A percentile compares a stretch with the other conserved stretches of the same genome.
These are phyloP conservation scores for Isaurus tuberculatus DNA, from an alignment of 92 coral and sea anemone species.

Conservation along the genomic window DNA sequence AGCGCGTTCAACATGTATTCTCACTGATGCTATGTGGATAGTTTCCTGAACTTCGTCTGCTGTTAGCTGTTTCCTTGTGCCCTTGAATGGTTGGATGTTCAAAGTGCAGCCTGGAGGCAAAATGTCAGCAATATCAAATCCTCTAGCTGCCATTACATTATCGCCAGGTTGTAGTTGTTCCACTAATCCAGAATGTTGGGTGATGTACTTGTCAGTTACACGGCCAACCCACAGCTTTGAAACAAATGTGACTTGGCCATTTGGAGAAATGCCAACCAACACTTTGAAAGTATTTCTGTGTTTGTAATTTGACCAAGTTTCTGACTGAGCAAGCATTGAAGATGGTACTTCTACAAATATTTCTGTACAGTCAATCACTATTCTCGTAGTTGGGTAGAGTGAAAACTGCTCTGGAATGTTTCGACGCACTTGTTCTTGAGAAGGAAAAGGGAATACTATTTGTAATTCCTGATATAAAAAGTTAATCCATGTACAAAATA, in stretches of 20 bases:
- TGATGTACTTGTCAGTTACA: constrained; percentile 28
- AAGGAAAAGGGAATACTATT: background rate
- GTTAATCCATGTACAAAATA: constrained; percentile 21
- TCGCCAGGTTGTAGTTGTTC: background rate
- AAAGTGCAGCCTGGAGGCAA: background rate
- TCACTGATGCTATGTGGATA: constrained; percentile 19
- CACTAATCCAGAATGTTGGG: background rate
- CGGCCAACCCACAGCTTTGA: constrained; percentile 23
- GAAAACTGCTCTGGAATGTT: constrained; percentile 4
- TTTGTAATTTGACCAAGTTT: constrained; percentile 37
- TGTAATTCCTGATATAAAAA: background rate
- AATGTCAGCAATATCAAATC: no score
- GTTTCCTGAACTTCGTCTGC: constrained; percentile 23
- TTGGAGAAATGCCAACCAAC: constrained; percentile 35
- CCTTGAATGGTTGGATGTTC: constrained; percentile 27
- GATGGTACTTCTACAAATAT: constrained; percentile 33
- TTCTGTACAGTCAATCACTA: constrained; percentile 33
- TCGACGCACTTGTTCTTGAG: background rate
- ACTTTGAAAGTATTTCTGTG: constrained; percentile 28
- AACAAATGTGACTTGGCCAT: constrained; percentile 20
- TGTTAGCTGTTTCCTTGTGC: constrained; percentile 13
- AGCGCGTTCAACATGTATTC: constrained; percentile 35
- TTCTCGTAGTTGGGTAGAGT: background rate
- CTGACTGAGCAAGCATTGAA: constrained; percentile 26
- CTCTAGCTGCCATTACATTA: no score